phyloP scores from a whole-genome alignment of 2,888 invertebrate genomes.

The Drosophila lutescens region DNA sequence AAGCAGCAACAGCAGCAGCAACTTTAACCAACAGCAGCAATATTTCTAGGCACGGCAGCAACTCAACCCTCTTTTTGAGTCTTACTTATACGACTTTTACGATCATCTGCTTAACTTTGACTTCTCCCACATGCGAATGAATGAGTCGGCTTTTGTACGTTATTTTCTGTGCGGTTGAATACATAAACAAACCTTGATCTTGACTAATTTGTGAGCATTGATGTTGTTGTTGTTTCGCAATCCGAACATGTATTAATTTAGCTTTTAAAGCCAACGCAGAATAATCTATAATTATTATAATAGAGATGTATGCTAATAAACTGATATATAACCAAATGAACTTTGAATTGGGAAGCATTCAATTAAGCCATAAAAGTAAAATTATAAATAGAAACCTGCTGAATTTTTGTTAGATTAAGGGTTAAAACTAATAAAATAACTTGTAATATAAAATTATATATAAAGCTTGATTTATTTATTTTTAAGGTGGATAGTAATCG shows the following conservation, averaged over 20 bases:
- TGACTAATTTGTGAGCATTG: slow-evolving; percentile 60
- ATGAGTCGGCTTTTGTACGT: slow-evolving; percentile 17
- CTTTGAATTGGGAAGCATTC: slow-evolving; percentile 11
- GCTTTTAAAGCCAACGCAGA: slow-evolving; percentile 48
- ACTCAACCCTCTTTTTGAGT: neutral
- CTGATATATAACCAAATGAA: slow-evolving; percentile 51
- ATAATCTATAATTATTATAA: slow-evolving; percentile 38
- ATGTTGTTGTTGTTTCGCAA: slow-evolving; percentile 32
- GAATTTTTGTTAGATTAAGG: neutral
- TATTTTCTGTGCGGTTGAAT: slow-evolving; percentile 12
- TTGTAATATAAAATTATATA: neutral
- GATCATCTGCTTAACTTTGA: slow-evolving; percentile 37
- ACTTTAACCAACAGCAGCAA: slow-evolving; percentile 42
- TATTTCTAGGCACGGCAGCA: slow-evolving; percentile 19
- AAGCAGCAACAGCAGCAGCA: slow-evolving; percentile 25
- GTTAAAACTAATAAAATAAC: neutral
- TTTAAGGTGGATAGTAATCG: too few species aligned
- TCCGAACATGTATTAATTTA: slow-evolving; percentile 70
- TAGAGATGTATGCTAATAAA: slow-evolving; percentile 42
- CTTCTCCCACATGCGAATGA: slow-evolving; percentile 41
- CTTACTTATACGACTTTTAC: slow-evolving; percentile 13
- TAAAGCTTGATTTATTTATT: too few species aligned
- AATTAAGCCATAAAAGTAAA: slow-evolving; percentile 5
- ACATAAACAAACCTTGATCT: slow-evolving; percentile 66
- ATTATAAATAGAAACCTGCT: neutral